Base-by-base conservation (phyloP, 2,888 invertebrate genomes). In the Malthinus seriepunctatus region DNA sequence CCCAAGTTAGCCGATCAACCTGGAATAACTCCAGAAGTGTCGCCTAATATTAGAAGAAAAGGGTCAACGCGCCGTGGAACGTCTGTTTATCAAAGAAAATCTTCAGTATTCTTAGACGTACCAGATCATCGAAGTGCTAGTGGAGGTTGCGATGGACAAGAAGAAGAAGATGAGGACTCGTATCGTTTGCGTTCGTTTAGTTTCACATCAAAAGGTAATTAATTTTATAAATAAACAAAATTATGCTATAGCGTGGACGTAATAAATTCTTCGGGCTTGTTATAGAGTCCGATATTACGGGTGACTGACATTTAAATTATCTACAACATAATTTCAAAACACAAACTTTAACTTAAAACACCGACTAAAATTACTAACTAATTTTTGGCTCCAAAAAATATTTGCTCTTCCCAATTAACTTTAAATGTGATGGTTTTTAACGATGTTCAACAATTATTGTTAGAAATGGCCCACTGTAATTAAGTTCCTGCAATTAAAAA, bases 111-210 rank as follows among this genome's bases (percentile, higher is more conserved):
- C 79, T 80, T 89, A 62, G 89, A 89, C 73, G 89, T 90, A 15
- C 89, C 89, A 0, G 82, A 82, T 64, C 58, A 70, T 12, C 65
- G 73, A 38, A 67, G 63, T 32, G 64, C 64, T 69, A 70, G 37
- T 58, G 50, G 2, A 74, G 76, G 52, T 81, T 80, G 51, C 74
- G 79, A 1, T 82, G 83, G 38, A 83, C 70, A 69, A 34, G 71
- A 85, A 23, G 86, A 86, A 63, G 89, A 89, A 51, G 92, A 93
- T 71, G 93, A 93, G 72, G 93, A 94, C 79, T 89, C 91, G 63
- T 94, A 95, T 81, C 85, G 95, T 66, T 86, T 97, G 71, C 86
- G 97, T 71, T 93, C 94, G 68, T 97, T 97, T 83, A 92, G 93
- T 81, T 90, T 90, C 80, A 91, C 95, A 71, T 87, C 90, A 71